A percentile compares a stretch with the other conserved stretches of the same genome.
phyloP scores from a whole-genome alignment of 2,888 invertebrate genomes.

The Nezara viridula region DNA sequence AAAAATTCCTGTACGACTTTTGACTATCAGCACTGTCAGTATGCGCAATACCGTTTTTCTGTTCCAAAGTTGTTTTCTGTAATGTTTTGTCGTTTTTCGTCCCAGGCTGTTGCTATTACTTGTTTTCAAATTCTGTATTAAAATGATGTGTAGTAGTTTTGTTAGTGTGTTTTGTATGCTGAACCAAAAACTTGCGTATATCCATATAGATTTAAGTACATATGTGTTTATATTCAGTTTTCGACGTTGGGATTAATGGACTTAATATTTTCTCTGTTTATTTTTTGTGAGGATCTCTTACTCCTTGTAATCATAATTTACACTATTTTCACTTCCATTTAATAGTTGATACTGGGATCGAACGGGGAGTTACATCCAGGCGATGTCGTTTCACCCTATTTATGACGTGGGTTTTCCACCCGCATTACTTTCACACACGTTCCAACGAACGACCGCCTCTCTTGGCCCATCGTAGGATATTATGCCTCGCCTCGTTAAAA shows the following conservation, averaged over 20 bases:
- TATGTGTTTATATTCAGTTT: too few species aligned
- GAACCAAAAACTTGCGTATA: too few species aligned
- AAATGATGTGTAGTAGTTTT: too few species aligned
- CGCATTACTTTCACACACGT: slow-evolving; percentile 43
- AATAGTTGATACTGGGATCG: neutral
- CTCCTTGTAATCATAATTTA: neutral
- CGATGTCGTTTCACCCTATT: neutral
- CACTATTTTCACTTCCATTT: neutral
- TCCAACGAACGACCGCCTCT: neutral
- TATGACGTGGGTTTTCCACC: neutral
- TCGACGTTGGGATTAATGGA: neutral
- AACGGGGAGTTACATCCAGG: neutral
- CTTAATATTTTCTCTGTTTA: neutral
- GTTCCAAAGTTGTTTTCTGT: too few species aligned
- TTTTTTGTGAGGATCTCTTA: neutral
- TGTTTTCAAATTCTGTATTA: too few species aligned
- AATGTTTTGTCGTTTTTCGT: too few species aligned
- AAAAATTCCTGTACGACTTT: too few species aligned
- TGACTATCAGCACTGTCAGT: too few species aligned
- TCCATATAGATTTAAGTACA: too few species aligned
- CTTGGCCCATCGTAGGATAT: neutral
- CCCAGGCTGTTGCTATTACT: too few species aligned
- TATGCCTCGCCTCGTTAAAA: slow-evolving; percentile 12
- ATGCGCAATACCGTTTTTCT: too few species aligned
- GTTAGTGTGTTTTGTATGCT: too few species aligned